Base-by-base conservation (phyloP, 37 sponge, comb jelly and placozoan genomes). In the Oopsacas minuta region DNA sequence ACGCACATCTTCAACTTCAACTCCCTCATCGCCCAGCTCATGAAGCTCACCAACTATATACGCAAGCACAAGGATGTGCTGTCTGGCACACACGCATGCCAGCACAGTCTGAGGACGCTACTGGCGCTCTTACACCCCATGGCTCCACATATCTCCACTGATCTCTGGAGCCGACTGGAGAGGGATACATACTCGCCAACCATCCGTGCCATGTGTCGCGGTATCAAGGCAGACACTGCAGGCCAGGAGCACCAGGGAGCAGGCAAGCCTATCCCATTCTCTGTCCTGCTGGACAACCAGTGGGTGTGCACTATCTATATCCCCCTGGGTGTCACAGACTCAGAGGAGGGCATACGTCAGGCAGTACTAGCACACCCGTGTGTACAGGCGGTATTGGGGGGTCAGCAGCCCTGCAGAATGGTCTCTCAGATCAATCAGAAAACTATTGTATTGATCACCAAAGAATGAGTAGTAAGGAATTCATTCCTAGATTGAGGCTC, bases 101-200 rank as follows among this genome's bases (percentile, higher is more conserved):
- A 89, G 39, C 10, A 81, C 1, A 83, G 87, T 10, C 85, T 91
- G 86, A 52, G 52, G 34, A 81, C 81, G 3, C 83, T 92, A 81
- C 86, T 86, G n/a, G 37, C 52, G 34, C 83, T 93, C 84, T 86
- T 93, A 36, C 42, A 85, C 22, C 93, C 93, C 42, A 88, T 93
- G 91, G 93, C 93, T 0, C 93, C 93, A 0, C 89, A 88, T 85
- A 81, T 92, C 23, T 37, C 89, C 7, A 49, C 86, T 1, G 85
- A 92, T 30, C 53, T 92, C 35, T 92, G 93, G 93, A 52, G 81
- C 32, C 28, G 28, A 34, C 30, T 61, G 28, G 75, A n/a, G 28
- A 34, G 28, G 75, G 75, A 12, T 10, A 34, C 30, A 25, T 34
- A 61, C 17, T 20, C 75, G 28, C 30, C 75, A 5, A n/a, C 28